Conservation (phyloP, 64 coral and sea anemone species). For the Trachythela sp. region DNA sequence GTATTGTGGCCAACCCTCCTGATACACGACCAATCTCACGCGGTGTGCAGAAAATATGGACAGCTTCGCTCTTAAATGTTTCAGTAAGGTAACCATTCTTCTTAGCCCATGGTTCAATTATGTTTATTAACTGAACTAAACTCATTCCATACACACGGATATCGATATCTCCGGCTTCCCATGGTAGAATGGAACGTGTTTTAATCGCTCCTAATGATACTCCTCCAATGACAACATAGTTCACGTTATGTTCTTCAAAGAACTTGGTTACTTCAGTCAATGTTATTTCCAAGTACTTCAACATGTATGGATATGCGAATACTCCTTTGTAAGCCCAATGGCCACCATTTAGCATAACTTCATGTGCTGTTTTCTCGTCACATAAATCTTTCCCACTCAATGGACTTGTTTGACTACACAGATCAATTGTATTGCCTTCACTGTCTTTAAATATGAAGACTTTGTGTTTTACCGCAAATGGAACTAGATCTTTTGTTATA, state of each 20-base stretch:
- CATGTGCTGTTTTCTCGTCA: not conserved
- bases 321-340: not conserved
- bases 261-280: not conserved
- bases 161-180: constrained; percentile 17
- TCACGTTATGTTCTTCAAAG: not conserved
- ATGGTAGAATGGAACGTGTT: constrained; percentile 4
- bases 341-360: not conserved
- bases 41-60: not conserved
- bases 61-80: not conserved
- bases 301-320: not conserved
- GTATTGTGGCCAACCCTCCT: not conserved
- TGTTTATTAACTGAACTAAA: not conserved
- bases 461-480: constrained; percentile 2
- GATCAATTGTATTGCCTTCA: not conserved
- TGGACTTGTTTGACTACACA: not conserved
- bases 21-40: not conserved
- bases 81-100: not conserved
- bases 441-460: not conserved
- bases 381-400: not conserved
- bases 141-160: not conserved
- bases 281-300: not conserved
- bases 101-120: not conserved
- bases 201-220: not conserved
- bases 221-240: not conserved
- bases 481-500: not conserved